Percentiles rank a stretch among this genome's conserved stretches.
Conservation (phyloP, 2,888 invertebrate species). For the Gerris lacustris region DNA sequence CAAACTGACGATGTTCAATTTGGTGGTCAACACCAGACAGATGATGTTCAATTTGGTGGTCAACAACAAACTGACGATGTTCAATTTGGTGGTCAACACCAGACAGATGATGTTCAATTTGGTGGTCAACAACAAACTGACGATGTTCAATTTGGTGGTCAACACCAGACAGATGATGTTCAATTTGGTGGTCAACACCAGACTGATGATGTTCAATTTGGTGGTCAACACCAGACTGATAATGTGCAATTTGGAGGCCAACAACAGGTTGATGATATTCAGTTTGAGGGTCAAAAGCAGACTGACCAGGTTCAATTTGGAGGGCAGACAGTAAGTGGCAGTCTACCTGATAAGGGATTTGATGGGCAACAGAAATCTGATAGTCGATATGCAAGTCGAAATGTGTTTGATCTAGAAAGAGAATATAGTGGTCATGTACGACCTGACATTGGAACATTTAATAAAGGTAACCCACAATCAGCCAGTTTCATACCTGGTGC, state of each 20-base stretch:
- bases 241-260: not conserved
- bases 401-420: too few species aligned
- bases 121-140: too few species aligned
- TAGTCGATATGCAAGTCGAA: too few species aligned
- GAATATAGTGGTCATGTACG: slow-evolving; percentile 19
- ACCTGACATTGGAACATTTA: slow-evolving; percentile 26
- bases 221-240: not conserved
- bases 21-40: slow-evolving; percentile 24
- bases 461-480: slow-evolving; percentile 25
- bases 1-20: slow-evolving; percentile 22
- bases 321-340: not conserved
- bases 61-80: too few species aligned
- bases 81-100: too few species aligned
- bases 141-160: not conserved
- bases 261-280: not conserved
- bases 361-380: slow-evolving; percentile 23
- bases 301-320: slow-evolving; percentile 25
- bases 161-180: slow-evolving; percentile 24
- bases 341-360: slow-evolving; percentile 19
- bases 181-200: slow-evolving; percentile 15
- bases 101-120: too few species aligned
- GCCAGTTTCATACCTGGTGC: not conserved
- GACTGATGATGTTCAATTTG: not conserved
- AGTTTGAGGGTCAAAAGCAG: not conserved
- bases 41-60: too few species aligned